Evolutionary conservation across 2,797 vertebrate species (phyloP), one percentile per base, ranked within the genome.

Genomic region (Crenichthys baileyi): DNA sequence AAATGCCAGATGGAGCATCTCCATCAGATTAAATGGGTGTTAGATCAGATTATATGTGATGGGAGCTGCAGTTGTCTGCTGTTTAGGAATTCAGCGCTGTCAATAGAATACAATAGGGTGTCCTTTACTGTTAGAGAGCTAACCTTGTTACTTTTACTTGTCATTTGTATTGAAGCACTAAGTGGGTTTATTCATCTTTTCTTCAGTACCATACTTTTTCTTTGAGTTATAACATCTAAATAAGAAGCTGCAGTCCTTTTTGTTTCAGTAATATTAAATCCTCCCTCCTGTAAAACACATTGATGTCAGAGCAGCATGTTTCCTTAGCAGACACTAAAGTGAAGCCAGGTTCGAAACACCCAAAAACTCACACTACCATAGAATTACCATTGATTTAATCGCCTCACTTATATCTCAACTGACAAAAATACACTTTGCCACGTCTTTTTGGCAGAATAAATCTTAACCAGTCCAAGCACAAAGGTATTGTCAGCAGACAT

Each of bases 381-480:
- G 71, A 87, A 72, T 50, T 44, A 83, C 75, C 85, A 94, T 93
- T 91, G 92, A 93, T 93, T 91, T 86, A 88, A 93, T 94, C 92
- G 83, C 88, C 67, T 89, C 82, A 84, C 91, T 91, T 93, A 93
- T 94, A 94, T 90, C 87, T 88, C 72, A 85, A 91, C 87, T 93
- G 93, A 94, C 91, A 91, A 73, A 91, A 89, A 93, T 87, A 88
- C 90, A 91, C 79, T 88, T 89, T 93, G 93, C 92, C 90, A 90
- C 90, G 85, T 87, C 84, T 86, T 76, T 81, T 89, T 91, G 80
- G 82, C 80, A 81, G 85, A 88, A 90, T 89, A 89, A 82, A 90
- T 91, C 86, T 79, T 75, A 89, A 84, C 89, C 85, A 61, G 79
- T 91, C 88, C 79, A 84, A 88, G 88, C 86, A 87, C 81, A 83